phyloP scores from a whole-genome alignment of 23 tunicate species.

The Corella eumyota region DNA sequence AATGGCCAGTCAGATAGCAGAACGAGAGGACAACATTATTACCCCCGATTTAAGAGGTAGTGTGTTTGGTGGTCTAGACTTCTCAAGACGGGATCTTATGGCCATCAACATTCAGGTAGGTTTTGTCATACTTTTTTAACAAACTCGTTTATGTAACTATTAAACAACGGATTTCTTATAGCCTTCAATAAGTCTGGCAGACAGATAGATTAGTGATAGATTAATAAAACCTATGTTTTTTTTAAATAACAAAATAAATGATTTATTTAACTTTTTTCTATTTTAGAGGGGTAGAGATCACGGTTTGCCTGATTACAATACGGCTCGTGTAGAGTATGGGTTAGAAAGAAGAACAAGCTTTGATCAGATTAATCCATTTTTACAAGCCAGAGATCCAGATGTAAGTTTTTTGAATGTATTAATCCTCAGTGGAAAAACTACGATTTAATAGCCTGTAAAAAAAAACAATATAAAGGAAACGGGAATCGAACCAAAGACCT shows the following conservation, averaged over 20 bases:
- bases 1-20: constrained; percentile 79
- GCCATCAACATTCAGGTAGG: constrained; percentile 77
- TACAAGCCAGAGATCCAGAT: constrained; percentile 11
- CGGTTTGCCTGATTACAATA: constrained; percentile 85
- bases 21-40: constrained; percentile 74
- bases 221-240: background rate
- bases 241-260: too few relatives aligned
- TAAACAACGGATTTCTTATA: too few relatives aligned
- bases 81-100: constrained; percentile 72
- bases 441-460: too few relatives aligned
- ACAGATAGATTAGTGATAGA: background rate
- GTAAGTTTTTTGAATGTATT: too few relatives aligned
- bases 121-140: too few relatives aligned
- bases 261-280: too few relatives aligned
- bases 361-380: constrained; percentile 39
- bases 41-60: constrained; percentile 66
- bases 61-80: constrained; percentile 63
- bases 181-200: background rate
- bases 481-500: too few relatives aligned
- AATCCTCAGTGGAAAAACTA: too few relatives aligned
- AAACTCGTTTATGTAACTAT: too few relatives aligned
- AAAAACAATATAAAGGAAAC: too few relatives aligned
- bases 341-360: constrained; percentile 20
- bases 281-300: constrained; percentile 87
- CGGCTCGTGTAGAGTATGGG: constrained; percentile 44